These are phyloP conservation scores for Eupleurogrammus muticus DNA, from an alignment of 2,797 vertebrate genomes.

Conservation along the genomic window DNA sequence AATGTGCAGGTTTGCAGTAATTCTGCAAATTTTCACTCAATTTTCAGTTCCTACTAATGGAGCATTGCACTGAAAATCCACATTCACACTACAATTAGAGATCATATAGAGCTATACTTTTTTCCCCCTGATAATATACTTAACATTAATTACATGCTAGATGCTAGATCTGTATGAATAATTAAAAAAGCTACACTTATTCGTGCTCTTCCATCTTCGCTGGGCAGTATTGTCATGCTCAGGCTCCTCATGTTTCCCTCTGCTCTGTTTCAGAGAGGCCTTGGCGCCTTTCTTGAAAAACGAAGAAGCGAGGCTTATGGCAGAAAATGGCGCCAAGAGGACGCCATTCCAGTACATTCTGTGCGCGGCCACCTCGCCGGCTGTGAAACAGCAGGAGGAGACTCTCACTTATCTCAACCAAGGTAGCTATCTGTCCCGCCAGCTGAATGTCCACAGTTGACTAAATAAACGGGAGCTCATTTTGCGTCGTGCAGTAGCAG, in stretches of 20 bases:
- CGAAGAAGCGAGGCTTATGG: slow-evolving; percentile 87
- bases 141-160: neutral
- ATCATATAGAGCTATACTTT: neutral
- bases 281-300: slow-evolving; percentile 90
- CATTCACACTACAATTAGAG: neutral
- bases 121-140: neutral
- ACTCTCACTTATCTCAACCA: slow-evolving; percentile 96
- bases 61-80: slow-evolving; percentile 10
- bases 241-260: neutral
- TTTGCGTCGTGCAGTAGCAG: slow-evolving; percentile 28
- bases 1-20: slow-evolving; percentile 4
- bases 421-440: slow-evolving; percentile 81
- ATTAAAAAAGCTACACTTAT: neutral
- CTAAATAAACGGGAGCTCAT: slow-evolving; percentile 42
- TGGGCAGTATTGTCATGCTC: neutral
- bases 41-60: slow-evolving; percentile 16
- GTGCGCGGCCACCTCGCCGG: slow-evolving; percentile 92
- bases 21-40: neutral
- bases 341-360: slow-evolving; percentile 90
- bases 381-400: slow-evolving; percentile 93
- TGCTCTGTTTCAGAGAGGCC: slow-evolving; percentile 71
- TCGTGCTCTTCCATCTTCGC: neutral
- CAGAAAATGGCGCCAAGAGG: slow-evolving; percentile 81
- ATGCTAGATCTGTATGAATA: slow-evolving; percentile 13
- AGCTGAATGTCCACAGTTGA: slow-evolving; percentile 5